Conservation (phyloP, 2,888 invertebrate genomes). For the Minunthozetes semirufus region DNA sequence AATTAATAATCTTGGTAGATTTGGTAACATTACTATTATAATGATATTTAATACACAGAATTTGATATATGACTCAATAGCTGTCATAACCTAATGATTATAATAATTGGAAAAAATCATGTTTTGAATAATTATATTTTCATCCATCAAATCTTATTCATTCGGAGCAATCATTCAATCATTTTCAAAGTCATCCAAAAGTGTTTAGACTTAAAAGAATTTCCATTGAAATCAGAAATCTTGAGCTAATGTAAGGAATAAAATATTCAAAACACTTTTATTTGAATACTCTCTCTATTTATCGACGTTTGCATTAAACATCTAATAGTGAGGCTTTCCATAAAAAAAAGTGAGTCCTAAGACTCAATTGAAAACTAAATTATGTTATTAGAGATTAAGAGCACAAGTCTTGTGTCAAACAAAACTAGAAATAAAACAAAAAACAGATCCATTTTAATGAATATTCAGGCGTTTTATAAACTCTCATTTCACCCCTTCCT, state of each 20-base stretch:
- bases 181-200: too few relatives aligned
- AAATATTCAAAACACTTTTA: neutral
- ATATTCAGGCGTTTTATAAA: neutral
- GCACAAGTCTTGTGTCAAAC: too few relatives aligned
- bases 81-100: too few relatives aligned
- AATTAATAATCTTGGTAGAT: neutral
- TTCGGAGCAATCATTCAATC: too few relatives aligned
- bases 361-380: neutral
- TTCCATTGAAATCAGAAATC: too few relatives aligned
- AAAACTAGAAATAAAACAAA: neutral
- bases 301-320: neutral
- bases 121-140: too few relatives aligned
- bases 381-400: neutral
- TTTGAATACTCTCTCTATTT: neutral
- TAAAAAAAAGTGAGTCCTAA: too few relatives aligned
- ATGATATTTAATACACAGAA: neutral
- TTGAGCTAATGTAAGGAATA: neutral
- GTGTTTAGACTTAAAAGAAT: too few relatives aligned
- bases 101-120: too few relatives aligned
- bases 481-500: too few relatives aligned
- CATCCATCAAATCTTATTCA: too few relatives aligned
- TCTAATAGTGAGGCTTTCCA: neutral
- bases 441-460: neutral
- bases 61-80: neutral
- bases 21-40: too few relatives aligned